phyloP scores from a whole-genome alignment of 2,888 invertebrate species.

The Tiphia femorata region DNA sequence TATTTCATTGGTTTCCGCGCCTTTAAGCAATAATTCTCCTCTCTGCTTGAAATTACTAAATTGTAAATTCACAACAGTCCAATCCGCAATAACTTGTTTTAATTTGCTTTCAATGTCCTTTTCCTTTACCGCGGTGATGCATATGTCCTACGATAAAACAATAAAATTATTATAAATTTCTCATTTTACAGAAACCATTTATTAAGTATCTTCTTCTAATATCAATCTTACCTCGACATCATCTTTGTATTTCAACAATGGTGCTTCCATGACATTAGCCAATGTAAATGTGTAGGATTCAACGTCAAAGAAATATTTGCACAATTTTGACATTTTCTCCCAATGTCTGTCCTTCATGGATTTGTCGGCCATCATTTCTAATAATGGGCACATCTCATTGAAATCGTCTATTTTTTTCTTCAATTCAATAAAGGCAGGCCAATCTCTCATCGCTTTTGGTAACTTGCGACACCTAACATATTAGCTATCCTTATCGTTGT shows the following conservation, averaged over 20 bases:
- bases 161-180: background rate
- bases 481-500: slow-evolving; percentile 7
- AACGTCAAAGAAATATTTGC: slow-evolving; percentile 80
- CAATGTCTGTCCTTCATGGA: slow-evolving; percentile 88
- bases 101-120: slow-evolving; percentile 91
- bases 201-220: background rate
- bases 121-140: slow-evolving; percentile 90
- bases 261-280: slow-evolving; percentile 87
- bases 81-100: slow-evolving; percentile 84
- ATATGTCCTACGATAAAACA: slow-evolving; percentile 79
- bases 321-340: slow-evolving; percentile 74
- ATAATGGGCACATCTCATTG: slow-evolving; percentile 86
- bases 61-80: slow-evolving; percentile 81
- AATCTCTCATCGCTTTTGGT: slow-evolving; percentile 87
- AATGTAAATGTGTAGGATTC: slow-evolving; percentile 85
- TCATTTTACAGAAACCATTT: background rate
- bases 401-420: slow-evolving; percentile 93
- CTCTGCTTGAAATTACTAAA: slow-evolving; percentile 84
- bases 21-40: slow-evolving; percentile 85
- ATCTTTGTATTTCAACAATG: slow-evolving; percentile 84
- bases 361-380: slow-evolving; percentile 90
- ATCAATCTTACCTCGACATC: slow-evolving; percentile 82
- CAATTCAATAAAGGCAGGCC: slow-evolving; percentile 88
- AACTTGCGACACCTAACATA: slow-evolving; percentile 80
- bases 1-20: slow-evolving; percentile 81